Evolutionary conservation across 23 tunicate genomes (phyloP), one percentile per base, ranked within the genome.

Genomic region (Oikopleura albicans): DNA sequence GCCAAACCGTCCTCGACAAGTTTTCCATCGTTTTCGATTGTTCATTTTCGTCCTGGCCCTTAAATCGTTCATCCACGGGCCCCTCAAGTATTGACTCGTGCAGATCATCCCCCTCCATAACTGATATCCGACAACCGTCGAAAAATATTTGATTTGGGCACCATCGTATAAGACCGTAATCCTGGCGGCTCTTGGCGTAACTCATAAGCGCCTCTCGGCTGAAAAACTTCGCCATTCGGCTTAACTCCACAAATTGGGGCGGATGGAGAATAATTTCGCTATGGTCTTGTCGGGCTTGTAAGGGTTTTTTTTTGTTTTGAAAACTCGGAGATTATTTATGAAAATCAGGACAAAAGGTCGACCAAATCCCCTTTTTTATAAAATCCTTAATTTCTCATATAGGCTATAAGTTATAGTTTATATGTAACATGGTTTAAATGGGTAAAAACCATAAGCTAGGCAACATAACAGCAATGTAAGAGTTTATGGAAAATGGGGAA

Each of bases 181-280:
- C 35, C 31, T 71, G 79, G 2, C 79, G 79, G 27, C 4, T 16
- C 31, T 71, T 29, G 28, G 79, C 33, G 35, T 71, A 71, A 12
- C 63, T 49, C 63, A 49, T 49, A 12, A 22, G 16, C 12, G 63
- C 63, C 12, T 49, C 63, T 22, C 12, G 12, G 63, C 22, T 49
- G 22, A 8, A 49, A 22, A 49, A 49, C 22, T 49, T 49, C 22
- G 63, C 63, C 37, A 71, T 2, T 71, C 79, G 79, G 36, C 34
- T 2, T 12, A 71, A 2, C 37, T 71, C 79, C 36, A 71, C 79
- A 71, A 71, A 71, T 71, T 71, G 79, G 31, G 79, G 79, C 28
- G 79, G 79, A 71, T 71, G 79, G 31, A 71, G 79, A 71, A 71
- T 71, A 29, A 12, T 16, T 71, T 71, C 79, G 2, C 37, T 22